These are phyloP conservation scores for Peromyscus leucopus DNA, from an alignment of 2,113 vertebrate genomes.

Conservation along the genomic window DNA sequence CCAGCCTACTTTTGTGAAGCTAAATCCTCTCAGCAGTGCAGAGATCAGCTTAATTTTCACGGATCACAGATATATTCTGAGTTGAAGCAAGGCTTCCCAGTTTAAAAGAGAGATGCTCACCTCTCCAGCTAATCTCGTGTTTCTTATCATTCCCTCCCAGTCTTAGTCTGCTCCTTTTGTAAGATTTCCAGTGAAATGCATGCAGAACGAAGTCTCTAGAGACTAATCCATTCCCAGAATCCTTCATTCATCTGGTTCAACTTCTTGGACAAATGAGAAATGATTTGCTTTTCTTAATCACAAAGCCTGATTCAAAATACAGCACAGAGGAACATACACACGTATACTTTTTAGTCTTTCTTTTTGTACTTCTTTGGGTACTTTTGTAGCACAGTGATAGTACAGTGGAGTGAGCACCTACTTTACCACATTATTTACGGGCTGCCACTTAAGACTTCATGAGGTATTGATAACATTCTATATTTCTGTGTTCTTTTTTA, in stretches of 20 bases:
- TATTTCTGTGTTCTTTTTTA: background rate
- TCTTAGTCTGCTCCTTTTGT: background rate
- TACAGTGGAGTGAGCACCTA: background rate
- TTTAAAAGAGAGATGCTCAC: background rate
- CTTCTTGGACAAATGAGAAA: background rate
- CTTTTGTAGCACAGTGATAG: background rate
- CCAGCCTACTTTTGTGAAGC: background rate
- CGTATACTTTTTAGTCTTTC: background rate
- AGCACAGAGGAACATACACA: background rate
- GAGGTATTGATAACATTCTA: background rate
- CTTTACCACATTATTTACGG: background rate
- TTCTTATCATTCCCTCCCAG: background rate
- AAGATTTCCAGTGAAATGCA: background rate
- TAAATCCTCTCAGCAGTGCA: background rate
- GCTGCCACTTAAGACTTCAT: background rate
- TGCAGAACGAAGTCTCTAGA: background rate
- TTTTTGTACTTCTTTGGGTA: background rate
- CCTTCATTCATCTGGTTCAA: background rate
- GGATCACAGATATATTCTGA: background rate
- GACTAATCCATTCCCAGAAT: background rate
- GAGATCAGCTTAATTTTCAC: background rate
- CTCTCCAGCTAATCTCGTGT: background rate
- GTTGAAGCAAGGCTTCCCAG: background rate
- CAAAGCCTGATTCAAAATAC: background rate
- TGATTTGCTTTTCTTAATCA: background rate